These are phyloP conservation scores for Ochropacha duplaris DNA, from an alignment of 2,888 invertebrate species.

Conservation along the genomic window DNA sequence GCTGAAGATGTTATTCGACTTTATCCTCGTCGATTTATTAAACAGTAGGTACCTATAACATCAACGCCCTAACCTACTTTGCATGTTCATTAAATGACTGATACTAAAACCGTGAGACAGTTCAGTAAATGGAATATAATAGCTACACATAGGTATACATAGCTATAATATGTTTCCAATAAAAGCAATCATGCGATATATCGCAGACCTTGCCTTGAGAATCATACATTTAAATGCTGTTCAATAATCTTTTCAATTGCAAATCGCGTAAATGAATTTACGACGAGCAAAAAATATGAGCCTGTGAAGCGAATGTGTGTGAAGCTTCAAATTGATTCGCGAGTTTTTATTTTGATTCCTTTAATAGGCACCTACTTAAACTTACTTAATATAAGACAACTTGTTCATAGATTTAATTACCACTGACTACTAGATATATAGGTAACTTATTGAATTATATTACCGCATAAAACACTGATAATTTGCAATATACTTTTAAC, in stretches of 20 bases:
- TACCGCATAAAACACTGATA: too few species aligned
- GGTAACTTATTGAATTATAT: too few species aligned
- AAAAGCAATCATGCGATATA: constrained; percentile 56
- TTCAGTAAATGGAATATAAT: constrained; percentile 54
- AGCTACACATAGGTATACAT: constrained; percentile 18
- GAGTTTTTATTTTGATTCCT: too few species aligned
- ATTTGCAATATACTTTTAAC: too few species aligned
- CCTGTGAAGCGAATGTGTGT: neutral
- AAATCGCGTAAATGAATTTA: constrained; percentile 68
- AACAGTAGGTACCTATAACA: too few species aligned
- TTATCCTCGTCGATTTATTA: constrained; percentile 43
- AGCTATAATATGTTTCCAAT: constrained; percentile 45
- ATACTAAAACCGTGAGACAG: constrained; percentile 41
- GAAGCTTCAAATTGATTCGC: constrained; percentile 7
- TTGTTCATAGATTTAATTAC: too few species aligned
- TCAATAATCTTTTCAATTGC: constrained; percentile 65
- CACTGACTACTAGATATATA: too few species aligned
- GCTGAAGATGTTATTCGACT: constrained; percentile 43
- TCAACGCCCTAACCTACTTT: constrained; percentile 29
- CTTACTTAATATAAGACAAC: too few species aligned
- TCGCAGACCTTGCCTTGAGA: constrained; percentile 51
- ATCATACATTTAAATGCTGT: constrained; percentile 65
- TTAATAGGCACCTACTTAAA: constrained; percentile 18
- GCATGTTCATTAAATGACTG: constrained; percentile 8
- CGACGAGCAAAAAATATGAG: constrained; percentile 57